phyloP scores from a whole-genome alignment of 2,888 invertebrate species.

The Saturnia pavonia region DNA sequence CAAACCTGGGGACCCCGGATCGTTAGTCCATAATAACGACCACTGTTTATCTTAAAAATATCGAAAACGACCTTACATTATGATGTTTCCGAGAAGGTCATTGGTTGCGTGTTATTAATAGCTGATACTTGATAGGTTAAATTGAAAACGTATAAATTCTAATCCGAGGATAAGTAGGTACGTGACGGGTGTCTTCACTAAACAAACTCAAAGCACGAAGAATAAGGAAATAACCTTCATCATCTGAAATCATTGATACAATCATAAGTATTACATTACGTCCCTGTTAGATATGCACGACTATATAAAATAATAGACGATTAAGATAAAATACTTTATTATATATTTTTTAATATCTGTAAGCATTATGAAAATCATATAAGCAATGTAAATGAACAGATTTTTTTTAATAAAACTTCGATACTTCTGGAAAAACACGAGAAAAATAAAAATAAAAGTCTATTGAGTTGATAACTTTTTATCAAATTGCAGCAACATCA shows the following conservation, averaged over 20 bases:
- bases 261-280: constrained; percentile 63
- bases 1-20: not conserved
- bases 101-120: constrained; percentile 51
- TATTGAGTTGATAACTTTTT: constrained; percentile 41
- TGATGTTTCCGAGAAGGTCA: constrained; percentile 74
- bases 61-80: constrained; percentile 21
- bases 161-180: constrained; percentile 47
- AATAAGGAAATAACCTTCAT: constrained; percentile 77
- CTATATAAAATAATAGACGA: constrained; percentile 45
- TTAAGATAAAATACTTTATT: constrained; percentile 26
- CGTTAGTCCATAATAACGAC: not conserved
- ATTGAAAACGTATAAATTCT: constrained; percentile 51
- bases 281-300: constrained; percentile 67
- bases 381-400: not conserved
- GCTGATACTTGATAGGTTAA: constrained; percentile 27
- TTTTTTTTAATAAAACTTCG: not conserved
- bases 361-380: not conserved
- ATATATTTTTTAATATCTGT: not conserved
- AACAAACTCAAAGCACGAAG: constrained; percentile 59
- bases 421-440: not conserved
- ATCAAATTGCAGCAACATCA: constrained; percentile 20
- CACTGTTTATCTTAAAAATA: constrained; percentile 24
- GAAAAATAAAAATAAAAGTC: constrained; percentile 27
- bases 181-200: constrained; percentile 62
- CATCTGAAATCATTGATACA: constrained; percentile 69